These are phyloP conservation scores for Scalopus aquaticus DNA, from an alignment of 2,113 vertebrate species.

Conservation along the genomic window DNA sequence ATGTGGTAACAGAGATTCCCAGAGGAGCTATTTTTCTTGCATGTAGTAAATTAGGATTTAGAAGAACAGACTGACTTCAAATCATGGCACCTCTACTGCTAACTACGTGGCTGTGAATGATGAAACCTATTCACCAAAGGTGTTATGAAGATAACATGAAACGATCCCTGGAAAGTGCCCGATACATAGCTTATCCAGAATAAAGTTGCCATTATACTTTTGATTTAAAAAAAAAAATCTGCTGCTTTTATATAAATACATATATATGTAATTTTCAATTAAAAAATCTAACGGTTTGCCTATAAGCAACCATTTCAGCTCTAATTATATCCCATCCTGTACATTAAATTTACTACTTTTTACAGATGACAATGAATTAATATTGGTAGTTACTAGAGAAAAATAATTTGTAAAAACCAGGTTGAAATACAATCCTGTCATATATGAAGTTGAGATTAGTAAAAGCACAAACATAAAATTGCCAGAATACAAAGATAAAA, in stretches of 20 bases:
- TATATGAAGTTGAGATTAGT: conserved; percentile 19
- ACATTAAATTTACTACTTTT: conserved; percentile 11
- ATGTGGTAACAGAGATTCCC: not conserved
- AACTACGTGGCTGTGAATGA: not conserved
- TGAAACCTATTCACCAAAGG: not conserved
- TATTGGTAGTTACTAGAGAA: not conserved
- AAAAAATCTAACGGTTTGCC: not conserved
- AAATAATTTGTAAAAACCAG: not conserved
- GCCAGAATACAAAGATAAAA: conserved; percentile 8
- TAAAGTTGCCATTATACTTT: not conserved
- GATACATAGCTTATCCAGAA: not conserved
- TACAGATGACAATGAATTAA: conserved; percentile 5
- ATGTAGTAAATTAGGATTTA: not conserved
- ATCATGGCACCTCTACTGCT: not conserved
- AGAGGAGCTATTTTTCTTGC: not conserved
- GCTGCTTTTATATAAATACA: not conserved
- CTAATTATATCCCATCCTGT: not conserved
- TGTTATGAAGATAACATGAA: not conserved
- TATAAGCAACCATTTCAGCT: not conserved
- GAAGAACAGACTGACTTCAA: conserved; percentile 12
- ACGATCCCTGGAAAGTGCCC: not conserved
- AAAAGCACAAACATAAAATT: conserved; percentile 42
- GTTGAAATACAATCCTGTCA: not conserved
- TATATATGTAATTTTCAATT: too few species aligned
- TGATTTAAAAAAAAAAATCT: not conserved